Percentiles rank a stretch among this genome's conserved stretches.
These are phyloP conservation scores for Salticus scenicus DNA, from an alignment of 2,888 invertebrate genomes.

Conservation along the genomic window DNA sequence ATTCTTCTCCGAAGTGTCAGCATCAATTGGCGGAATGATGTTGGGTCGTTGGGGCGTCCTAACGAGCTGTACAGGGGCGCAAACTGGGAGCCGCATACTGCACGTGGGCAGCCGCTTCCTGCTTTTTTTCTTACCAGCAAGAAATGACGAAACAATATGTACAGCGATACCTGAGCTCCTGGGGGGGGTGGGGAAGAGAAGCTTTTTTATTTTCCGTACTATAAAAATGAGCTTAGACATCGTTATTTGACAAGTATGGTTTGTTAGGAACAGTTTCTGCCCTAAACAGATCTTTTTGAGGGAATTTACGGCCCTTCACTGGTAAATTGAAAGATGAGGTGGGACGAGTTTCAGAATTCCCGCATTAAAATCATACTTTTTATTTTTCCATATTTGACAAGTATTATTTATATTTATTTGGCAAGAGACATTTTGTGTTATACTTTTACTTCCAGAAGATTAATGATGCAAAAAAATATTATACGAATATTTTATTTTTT, in stretches of 20 bases:
- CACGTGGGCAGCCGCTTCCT: slow-evolving; percentile 41
- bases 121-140: slow-evolving; percentile 10
- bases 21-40: slow-evolving; percentile 70
- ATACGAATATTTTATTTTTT: too few relatives aligned
- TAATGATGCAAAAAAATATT: too few relatives aligned
- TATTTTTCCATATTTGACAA: too few relatives aligned
- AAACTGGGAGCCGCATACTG: slow-evolving; percentile 43
- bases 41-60: slow-evolving; percentile 66
- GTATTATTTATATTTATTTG: too few relatives aligned
- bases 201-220: not conserved
- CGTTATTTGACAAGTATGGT: slow-evolving; percentile 4
- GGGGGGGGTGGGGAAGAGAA: not conserved
- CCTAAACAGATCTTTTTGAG: not conserved
- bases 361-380: too few relatives aligned
- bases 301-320: not conserved
- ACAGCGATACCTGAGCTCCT: not conserved
- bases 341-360: too few relatives aligned
- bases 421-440: too few relatives aligned
- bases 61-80: slow-evolving; percentile 57
- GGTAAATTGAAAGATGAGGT: not conserved
- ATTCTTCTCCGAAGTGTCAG: slow-evolving; percentile 64
- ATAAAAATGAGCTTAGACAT: slow-evolving; percentile 2
- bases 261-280: not conserved
- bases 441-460: too few relatives aligned
- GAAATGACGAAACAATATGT: slow-evolving; percentile 51